Percentiles rank a stretch among this genome's conserved stretches.
Evolutionary conservation across 1,140 invertebrate species (phyloP).

Genomic region (Pemphigus obesinymphae): DNA sequence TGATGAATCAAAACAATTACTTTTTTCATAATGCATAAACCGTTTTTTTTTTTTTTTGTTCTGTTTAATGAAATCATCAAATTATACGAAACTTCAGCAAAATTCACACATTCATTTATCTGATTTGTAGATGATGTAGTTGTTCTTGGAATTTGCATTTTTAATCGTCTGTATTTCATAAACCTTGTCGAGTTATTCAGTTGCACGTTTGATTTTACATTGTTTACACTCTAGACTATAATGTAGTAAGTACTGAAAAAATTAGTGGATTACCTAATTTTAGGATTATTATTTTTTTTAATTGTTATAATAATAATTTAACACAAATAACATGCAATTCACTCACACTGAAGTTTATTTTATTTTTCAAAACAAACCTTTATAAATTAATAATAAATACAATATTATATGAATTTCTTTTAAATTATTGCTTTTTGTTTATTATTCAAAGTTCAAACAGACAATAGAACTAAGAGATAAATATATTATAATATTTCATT

Average conservation of each 20-base stretch:
- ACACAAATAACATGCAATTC: not conserved
- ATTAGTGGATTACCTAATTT: no score
- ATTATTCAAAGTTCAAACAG: slow-evolving; percentile 5
- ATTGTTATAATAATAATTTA: no score
- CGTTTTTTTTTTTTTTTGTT: not conserved
- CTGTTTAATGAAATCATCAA: not conserved
- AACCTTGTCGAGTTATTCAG: no score
- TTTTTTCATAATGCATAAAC: not conserved
- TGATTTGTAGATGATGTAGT: not conserved
- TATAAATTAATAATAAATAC: slow-evolving; percentile 27
- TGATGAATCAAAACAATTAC: not conserved
- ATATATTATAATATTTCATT: not conserved
- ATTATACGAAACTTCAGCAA: not conserved
- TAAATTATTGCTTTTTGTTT: slow-evolving; percentile 39
- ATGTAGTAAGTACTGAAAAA: no score
- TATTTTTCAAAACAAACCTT: slow-evolving; percentile 32
- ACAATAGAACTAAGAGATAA: slow-evolving; percentile 21
- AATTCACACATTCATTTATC: not conserved
- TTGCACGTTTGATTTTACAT: no score
- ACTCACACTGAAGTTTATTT: slow-evolving; percentile 30
- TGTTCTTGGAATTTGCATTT: not conserved
- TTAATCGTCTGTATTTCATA: no score
- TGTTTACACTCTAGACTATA: no score
- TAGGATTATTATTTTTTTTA: no score
- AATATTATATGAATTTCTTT: slow-evolving; percentile 10